phyloP scores from a whole-genome alignment of 2,888 invertebrate genomes.

The Bugula neritina region DNA sequence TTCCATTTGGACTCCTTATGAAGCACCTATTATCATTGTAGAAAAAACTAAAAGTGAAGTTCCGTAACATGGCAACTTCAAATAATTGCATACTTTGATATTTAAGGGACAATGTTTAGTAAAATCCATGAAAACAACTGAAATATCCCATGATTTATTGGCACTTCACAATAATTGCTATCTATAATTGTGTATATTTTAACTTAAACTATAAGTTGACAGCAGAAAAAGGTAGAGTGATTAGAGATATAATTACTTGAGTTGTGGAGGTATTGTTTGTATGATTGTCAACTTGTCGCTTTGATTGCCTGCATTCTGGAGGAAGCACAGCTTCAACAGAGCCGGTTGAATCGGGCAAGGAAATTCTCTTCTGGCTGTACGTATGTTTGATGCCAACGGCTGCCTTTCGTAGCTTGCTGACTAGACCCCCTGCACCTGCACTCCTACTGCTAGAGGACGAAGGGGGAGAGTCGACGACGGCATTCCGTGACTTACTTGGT shows the following conservation, averaged over 20 bases:
- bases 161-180: too few relatives aligned
- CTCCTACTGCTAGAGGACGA: neutral
- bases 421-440: neutral
- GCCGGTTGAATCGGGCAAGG: neutral
- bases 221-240: neutral
- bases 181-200: neutral
- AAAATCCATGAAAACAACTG: too few relatives aligned
- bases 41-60: too few relatives aligned
- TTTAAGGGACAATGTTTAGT: too few relatives aligned
- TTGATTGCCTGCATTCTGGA: neutral
- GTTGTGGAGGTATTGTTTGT: neutral
- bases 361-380: conserved; percentile 21
- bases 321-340: neutral
- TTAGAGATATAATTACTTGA: too few relatives aligned
- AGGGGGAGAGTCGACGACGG: neutral
- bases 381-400: neutral
- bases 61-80: too few relatives aligned
- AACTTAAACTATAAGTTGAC: neutral
- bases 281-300: neutral
- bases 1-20: too few relatives aligned
- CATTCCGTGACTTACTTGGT: neutral
- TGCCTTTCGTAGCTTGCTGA: neutral
- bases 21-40: too few relatives aligned
- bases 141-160: too few relatives aligned
- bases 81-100: too few relatives aligned